Percentiles rank a stretch among this genome's conserved stretches.
Conservation (phyloP, 2,113 vertebrate species). For the Ginglymostoma cirratum region DNA sequence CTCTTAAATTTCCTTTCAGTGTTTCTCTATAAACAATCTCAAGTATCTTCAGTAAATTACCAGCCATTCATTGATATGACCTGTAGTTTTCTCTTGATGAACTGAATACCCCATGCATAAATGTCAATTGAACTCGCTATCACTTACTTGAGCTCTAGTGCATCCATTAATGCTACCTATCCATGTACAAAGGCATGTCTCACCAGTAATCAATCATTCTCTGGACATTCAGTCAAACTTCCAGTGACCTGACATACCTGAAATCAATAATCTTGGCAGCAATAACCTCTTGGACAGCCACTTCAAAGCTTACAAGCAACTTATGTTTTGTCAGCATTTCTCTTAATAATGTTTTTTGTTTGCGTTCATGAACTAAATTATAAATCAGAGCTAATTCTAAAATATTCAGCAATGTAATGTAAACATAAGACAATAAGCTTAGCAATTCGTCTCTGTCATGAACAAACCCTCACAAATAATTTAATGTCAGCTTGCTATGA, state of each 20-base stretch:
- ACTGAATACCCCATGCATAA: not conserved
- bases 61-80: slow-evolving; percentile 16
- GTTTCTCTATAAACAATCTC: slow-evolving; percentile 13
- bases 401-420: not conserved
- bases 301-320: not conserved
- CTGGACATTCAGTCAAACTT: not conserved
- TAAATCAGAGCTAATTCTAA: slow-evolving; percentile 7
- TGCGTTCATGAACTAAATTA: not conserved
- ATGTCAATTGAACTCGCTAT: not conserved
- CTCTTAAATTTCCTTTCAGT: slow-evolving; percentile 1
- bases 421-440: not conserved
- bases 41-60: slow-evolving; percentile 5
- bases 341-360: not conserved
- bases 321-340: not conserved
- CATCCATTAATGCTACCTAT: not conserved
- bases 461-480: not conserved
- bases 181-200: not conserved
- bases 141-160: not conserved
- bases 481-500: not conserved
- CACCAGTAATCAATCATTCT: not conserved
- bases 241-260: not conserved
- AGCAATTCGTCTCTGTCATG: not conserved
- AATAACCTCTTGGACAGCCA: not conserved
- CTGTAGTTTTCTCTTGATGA: slow-evolving; percentile 18
- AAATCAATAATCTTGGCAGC: not conserved